Evolutionary conservation across 1,140 invertebrate species (phyloP), one percentile per base, ranked within the genome.

Genomic region (Centruroides sculpturatus): DNA sequence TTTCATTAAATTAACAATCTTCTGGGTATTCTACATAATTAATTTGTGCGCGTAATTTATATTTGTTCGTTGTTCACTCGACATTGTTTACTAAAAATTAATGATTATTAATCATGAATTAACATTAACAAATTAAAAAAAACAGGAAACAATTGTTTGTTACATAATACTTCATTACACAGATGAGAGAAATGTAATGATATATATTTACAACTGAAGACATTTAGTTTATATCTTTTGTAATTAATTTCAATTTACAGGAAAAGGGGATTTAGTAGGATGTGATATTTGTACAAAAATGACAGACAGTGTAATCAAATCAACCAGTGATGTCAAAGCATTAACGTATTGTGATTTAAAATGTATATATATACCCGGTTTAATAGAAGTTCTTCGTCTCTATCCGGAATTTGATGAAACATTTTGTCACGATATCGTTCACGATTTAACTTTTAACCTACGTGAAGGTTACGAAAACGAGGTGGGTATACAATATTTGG

Each of bases 301-400:
- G 72, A 77, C 67, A 3, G 89, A 94, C 69, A 83, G 87, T 1
- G 80, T 95, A 6, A 85, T 92, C 8, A 93, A 92, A 72, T 94
- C 90, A 6, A 91, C 87, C 70, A 92, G 89, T 74, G 92, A 96
- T 71, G 92, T 97, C 12, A 87, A 89, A 74, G 91, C 92, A 34
- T 78, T 95, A 35, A 95, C 92, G 35, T 95, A 95, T 74, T 96
- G 92, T 74, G 92, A 96, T 77, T 78, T 98, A 36, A 95, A 96
- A 73, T 93, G 89, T 73, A 88, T 98, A 63, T 83, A 92, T 74
- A 88, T 94, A 77, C 81, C 82, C 53, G 92, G 91, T 3, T 77
- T 96, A 8, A 82, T 91, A n/a, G 90, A 94, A 64, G 89, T 92
- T 0, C 76, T 97, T 3, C 78, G 87, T 7, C 74, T 95, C 0